Evolutionary conservation across 2,113 vertebrate species (phyloP).

Genomic region (Stictonetta naevosa): DNA sequence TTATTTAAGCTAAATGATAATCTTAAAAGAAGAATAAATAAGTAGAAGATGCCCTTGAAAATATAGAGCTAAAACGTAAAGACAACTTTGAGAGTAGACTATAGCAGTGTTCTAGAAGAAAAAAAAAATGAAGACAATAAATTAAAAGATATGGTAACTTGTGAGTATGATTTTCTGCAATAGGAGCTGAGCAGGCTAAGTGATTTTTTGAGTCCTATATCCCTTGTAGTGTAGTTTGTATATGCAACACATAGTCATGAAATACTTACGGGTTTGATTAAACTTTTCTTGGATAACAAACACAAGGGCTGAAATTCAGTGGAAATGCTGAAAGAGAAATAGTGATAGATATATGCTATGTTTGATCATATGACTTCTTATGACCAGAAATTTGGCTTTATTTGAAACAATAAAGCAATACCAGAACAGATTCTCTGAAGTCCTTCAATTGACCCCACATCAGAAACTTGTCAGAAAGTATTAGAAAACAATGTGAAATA

Average conservation of each 20-base stretch:
- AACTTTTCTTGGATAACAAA: not conserved
- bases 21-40: not conserved
- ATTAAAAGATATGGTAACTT: not conserved
- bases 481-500: not conserved
- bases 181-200: not conserved
- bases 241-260: accelerated
- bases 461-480: not conserved
- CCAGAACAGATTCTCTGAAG: not conserved
- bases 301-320: not conserved
- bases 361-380: not conserved
- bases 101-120: not conserved
- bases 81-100: not conserved
- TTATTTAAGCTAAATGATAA: not conserved
- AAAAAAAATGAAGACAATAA: not conserved
- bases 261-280: not conserved
- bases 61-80: not conserved
- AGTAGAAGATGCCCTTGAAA: not conserved
- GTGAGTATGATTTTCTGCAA: not conserved
- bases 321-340: not conserved
- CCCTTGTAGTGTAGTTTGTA: not conserved
- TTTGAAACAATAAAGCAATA: not conserved
- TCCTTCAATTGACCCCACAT: not conserved
- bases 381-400: not conserved
- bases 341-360: not conserved
- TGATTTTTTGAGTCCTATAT: not conserved